Conservation (phyloP, 64 coral and sea anemone genomes). For the Stichodactyla mertensii region DNA sequence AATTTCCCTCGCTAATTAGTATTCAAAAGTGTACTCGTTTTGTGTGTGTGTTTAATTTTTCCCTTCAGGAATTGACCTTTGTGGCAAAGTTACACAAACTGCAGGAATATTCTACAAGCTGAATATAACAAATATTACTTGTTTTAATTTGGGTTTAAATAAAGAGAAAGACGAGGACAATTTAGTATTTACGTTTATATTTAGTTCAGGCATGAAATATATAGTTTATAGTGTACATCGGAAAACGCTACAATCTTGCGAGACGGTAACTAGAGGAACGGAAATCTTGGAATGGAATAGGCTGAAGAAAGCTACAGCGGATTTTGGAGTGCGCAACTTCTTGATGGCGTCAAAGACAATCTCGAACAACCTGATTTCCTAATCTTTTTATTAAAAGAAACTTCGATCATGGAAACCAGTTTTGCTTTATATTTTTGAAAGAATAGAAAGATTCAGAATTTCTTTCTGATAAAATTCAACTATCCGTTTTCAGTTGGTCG, state of each 20-base stretch:
- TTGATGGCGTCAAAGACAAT: background rate
- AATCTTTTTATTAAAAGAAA: too few species aligned
- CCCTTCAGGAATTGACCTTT: background rate
- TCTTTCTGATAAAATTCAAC: background rate
- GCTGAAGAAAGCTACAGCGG: background rate
- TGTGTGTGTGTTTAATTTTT: constrained; percentile 8
- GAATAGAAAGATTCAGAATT: background rate
- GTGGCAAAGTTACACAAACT: background rate
- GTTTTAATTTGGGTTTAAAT: background rate
- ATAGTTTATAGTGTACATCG: constrained; percentile 16
- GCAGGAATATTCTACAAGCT: background rate
- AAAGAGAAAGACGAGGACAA: background rate
- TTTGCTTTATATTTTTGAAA: background rate
- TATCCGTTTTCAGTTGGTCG: background rate
- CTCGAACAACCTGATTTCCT: too few species aligned
- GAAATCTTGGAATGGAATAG: background rate
- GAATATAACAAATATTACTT: background rate
- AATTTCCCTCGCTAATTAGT: constrained; percentile 23
- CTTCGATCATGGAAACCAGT: background rate
- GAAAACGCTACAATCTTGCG: constrained; percentile 9
- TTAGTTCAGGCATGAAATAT: constrained; percentile 16
- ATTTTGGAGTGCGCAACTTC: background rate
- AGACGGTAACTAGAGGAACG: constrained; percentile 11
- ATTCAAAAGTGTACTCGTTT: constrained; percentile 19
- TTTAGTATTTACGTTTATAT: background rate